Evolutionary conservation across 2,888 invertebrate genomes (phyloP).

Genomic region (Mantis religiosa): DNA sequence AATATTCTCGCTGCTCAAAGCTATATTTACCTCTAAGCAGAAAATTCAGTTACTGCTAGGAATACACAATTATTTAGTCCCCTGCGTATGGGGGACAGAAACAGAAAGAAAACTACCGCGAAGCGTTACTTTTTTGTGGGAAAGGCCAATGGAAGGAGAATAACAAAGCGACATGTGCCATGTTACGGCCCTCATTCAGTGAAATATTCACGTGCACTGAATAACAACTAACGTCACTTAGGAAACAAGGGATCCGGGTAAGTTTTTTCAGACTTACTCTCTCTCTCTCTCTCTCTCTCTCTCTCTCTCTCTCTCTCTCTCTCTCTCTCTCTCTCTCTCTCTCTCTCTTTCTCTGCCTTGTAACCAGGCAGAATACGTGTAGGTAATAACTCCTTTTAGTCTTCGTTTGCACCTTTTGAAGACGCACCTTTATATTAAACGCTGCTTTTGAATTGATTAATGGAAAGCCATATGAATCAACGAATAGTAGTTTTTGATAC

Average conservation of each 20-base stretch:
- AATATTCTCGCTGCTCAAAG: too few species aligned
- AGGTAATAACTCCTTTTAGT: too few species aligned
- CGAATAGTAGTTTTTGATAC: too few species aligned
- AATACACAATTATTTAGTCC: background rate
- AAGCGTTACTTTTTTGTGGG: background rate
- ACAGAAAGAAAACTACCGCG: background rate
- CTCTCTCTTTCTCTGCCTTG: too few species aligned
- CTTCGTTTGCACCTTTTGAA: too few species aligned
- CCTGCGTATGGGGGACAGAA: background rate
- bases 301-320: too few species aligned
- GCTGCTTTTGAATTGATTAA: too few species aligned
- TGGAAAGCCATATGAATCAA: too few species aligned
- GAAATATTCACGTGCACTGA: background rate
- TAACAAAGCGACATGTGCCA: background rate
- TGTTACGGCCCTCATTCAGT: background rate
- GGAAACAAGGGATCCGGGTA: background rate
- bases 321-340: too few species aligned
- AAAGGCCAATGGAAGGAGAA: background rate
- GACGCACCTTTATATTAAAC: too few species aligned
- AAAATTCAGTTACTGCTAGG: background rate
- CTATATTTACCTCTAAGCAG: background rate
- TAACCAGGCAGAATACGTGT: too few species aligned
- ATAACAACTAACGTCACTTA: background rate
- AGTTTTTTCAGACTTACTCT: background rate
- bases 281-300: too few species aligned